Evolutionary conservation across 2,113 vertebrate genomes (phyloP), one percentile per base, ranked within the genome.

Genomic region (Halichoerus grypus): DNA sequence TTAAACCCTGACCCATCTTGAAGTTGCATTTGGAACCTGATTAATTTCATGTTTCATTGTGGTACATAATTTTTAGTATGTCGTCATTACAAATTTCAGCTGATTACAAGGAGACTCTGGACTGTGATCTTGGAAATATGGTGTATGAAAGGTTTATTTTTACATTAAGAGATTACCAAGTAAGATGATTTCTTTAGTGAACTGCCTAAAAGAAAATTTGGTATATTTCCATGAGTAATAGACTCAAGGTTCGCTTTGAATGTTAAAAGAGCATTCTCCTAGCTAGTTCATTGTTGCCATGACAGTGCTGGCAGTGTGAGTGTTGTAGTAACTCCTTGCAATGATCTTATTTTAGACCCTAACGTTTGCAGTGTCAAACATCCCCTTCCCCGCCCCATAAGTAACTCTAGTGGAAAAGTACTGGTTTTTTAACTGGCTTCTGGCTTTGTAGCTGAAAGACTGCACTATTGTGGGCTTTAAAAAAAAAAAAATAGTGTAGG

Each of bases 261-360:
- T 92, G 80, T 85, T 96, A 93, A 93, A 96, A 97, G 97, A 93
- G 91, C 95, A 94, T 96, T 98, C 96, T 97, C 91, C 71, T 49
- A 91, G 91, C 95, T 97, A 51, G 97, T 89, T 97, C 93, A 92
- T 88, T 94, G 97, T 98, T 98, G 97, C 97, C 96, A 98, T 98
- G 98, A 94, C 97, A 98, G 94, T 96, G 88, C 94, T 97, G 97
- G 97, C 97, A 97, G 55, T 69, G 86, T 14, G 10, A 97, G 77
- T 98, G 97, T 97, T 98, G 97, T 97, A 97, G 97, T 97, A 81
- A 97, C 97, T 98, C 88, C 82, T 97, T 93, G 97, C 97, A 96
- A 39, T 61, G 96, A 97, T 98, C 97, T 98, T 98, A 98, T 98
- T 98, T 98, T 98, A 98, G 97, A 97, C 97, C 97, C 96, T 98